These are phyloP conservation scores for Puntigrus tetrazona DNA, from an alignment of 2,113 vertebrate species.

Conservation along the genomic window DNA sequence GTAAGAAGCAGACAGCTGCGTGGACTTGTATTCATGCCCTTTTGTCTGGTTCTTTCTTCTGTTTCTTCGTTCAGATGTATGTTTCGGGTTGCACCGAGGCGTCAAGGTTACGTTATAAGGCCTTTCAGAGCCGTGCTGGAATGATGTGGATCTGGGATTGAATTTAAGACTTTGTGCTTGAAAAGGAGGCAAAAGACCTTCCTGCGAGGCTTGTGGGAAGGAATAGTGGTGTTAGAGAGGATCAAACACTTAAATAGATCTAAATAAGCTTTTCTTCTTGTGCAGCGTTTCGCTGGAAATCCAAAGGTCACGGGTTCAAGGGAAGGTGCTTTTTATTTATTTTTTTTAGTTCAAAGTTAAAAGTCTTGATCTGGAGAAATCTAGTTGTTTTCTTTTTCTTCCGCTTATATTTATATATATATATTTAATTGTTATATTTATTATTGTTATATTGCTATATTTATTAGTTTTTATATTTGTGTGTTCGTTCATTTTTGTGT, in stretches of 20 bases:
- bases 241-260: constrained; percentile 8
- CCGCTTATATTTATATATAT: no score
- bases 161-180: neutral
- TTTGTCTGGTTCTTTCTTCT: neutral
- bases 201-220: neutral
- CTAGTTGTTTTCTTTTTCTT: no score
- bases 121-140: neutral
- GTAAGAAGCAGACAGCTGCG: neutral
- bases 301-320: neutral
- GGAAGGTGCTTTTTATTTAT: neutral
- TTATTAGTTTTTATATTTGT: no score
- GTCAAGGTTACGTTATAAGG: neutral
- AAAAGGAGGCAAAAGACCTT: neutral
- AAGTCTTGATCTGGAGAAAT: neutral
- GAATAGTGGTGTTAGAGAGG: neutral
- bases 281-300: neutral
- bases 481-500: neutral
- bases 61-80: neutral
- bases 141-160: neutral
- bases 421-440: no score
- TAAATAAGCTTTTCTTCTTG: neutral
- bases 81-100: neutral
- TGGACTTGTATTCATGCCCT: constrained; percentile 28
- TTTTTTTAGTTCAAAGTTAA: no score
- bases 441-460: neutral